Conservation (phyloP, 2,113 vertebrate species). For the Monopterus albus region DNA sequence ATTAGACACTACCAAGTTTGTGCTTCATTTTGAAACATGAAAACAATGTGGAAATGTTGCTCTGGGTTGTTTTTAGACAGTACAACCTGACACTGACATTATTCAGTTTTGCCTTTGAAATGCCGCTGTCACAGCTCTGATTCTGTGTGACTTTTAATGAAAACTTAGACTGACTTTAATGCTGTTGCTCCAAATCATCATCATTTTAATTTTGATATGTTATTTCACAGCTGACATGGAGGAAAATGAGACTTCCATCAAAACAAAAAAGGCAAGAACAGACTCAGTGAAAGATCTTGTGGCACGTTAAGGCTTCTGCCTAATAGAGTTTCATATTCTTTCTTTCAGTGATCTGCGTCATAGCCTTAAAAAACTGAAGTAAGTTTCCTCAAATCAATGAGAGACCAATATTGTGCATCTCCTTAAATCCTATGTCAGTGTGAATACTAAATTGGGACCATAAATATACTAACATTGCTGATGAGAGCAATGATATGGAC, state of each 20-base stretch:
- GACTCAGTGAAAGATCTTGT: constrained; percentile 12
- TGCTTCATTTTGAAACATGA: constrained; percentile 15
- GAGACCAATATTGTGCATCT: too few species aligned
- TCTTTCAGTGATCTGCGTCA: too few species aligned
- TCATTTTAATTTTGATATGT: not conserved
- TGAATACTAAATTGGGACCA: not conserved
- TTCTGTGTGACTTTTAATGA: not conserved
- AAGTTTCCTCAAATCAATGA: too few species aligned
- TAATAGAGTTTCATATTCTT: not conserved
- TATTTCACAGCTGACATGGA: not conserved
- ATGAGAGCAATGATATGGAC: not conserved
- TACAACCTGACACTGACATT: not conserved
- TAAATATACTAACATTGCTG: not conserved
- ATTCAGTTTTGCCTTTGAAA: not conserved
- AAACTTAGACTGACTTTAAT: not conserved
- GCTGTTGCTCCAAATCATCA: not conserved
- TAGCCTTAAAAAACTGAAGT: too few species aligned
- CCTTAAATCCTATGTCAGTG: too few species aligned
- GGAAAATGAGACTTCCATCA: not conserved
- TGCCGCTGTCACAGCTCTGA: not conserved
- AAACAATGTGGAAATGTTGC: not conserved
- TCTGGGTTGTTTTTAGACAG: not conserved
- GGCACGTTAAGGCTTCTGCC: constrained; percentile 11
- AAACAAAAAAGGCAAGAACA: too few species aligned
- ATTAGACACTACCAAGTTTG: not conserved